Conservation (phyloP, 1,140 invertebrate species). For the Probaryconus sp. region DNA sequence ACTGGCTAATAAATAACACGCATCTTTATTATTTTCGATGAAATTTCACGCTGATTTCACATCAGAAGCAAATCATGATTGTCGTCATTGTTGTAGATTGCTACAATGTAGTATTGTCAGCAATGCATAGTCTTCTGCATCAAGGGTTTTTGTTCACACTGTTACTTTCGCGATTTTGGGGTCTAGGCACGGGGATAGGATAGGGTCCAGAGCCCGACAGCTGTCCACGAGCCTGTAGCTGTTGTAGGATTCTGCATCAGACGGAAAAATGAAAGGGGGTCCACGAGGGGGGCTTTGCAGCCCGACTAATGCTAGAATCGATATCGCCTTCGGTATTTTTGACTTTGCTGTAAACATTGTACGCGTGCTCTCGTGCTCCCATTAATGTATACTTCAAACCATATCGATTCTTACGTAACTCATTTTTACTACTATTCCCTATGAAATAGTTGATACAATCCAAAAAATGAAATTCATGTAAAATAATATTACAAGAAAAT, state of each 20-base stretch:
- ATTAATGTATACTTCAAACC: too few species aligned
- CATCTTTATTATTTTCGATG: conserved; percentile 30
- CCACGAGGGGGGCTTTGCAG: conserved; percentile 37
- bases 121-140: conserved; percentile 65
- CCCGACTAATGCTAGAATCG: conserved; percentile 24
- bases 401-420: conserved; percentile 3
- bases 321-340: conserved; percentile 24
- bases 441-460: too few species aligned
- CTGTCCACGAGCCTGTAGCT: conserved; percentile 54
- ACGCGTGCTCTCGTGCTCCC: conserved; percentile 21
- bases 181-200: conserved; percentile 25
- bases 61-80: conserved; percentile 4
- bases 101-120: conserved; percentile 72
- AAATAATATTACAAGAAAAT: too few species aligned
- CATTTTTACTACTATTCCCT: too few species aligned
- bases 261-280: conserved; percentile 39
- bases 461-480: too few species aligned
- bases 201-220: conserved; percentile 57
- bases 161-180: conserved; percentile 50
- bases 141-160: conserved; percentile 64
- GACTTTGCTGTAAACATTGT: conserved; percentile 15
- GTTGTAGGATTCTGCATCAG: conserved; percentile 29
- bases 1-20: conserved; percentile 34
- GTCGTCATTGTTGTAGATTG: conserved; percentile 64
- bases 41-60: conserved; percentile 55